A percentile compares a stretch with the other conserved stretches of the same genome.
phyloP scores from a whole-genome alignment of 2,113 vertebrate genomes.

The Microcebus murinus region DNA sequence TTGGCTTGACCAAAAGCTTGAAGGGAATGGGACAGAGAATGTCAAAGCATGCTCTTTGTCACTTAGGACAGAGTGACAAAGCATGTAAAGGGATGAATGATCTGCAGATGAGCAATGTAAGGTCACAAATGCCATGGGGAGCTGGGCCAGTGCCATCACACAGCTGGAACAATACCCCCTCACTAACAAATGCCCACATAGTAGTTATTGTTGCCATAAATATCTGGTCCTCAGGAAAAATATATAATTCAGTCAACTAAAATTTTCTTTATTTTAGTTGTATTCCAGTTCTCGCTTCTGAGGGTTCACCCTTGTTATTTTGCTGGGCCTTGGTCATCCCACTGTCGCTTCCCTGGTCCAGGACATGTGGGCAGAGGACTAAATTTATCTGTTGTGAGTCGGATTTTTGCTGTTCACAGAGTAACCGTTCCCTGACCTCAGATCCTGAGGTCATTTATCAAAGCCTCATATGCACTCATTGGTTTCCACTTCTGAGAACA shows the following conservation, averaged over 20 bases:
- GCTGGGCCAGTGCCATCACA: background rate
- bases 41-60: no score
- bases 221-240: background rate
- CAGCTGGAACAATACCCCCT: background rate
- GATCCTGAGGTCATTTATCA: background rate
- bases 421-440: background rate
- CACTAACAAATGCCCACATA: background rate
- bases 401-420: background rate
- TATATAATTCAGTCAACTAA: background rate
- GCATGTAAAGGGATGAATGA: background rate
- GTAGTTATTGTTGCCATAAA: slow-evolving; percentile 8
- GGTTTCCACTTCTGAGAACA: background rate
- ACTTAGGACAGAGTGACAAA: background rate
- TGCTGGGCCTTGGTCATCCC: background rate
- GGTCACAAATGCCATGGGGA: background rate
- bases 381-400: background rate
- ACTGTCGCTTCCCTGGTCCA: background rate
- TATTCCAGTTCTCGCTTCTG: background rate
- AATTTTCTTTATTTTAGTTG: background rate
- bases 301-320: background rate
- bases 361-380: background rate
- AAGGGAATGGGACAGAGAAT: background rate
- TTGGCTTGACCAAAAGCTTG: background rate
- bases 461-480: background rate
- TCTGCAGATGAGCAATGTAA: background rate